These are phyloP conservation scores for Centruroides vittatus DNA, from an alignment of 1,140 invertebrate genomes.

Conservation along the genomic window DNA sequence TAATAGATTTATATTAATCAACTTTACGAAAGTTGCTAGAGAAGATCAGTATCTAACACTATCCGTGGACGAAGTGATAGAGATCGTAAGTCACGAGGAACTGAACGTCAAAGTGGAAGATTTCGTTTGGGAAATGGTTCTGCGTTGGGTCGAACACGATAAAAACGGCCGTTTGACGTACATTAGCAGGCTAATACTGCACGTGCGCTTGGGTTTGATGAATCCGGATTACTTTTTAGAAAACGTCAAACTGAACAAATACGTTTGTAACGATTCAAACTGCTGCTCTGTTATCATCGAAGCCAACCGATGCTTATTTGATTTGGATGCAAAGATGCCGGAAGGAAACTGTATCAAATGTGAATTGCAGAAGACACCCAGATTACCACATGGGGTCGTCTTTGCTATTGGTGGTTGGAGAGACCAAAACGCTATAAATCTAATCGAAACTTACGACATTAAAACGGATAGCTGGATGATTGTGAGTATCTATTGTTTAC, in stretches of 20 bases:
- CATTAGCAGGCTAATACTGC: not conserved
- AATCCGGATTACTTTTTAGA: not conserved
- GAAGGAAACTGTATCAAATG: not conserved
- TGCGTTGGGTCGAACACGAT: not conserved
- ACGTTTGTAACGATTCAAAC: not conserved
- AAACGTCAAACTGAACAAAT: not conserved
- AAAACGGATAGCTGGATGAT: not conserved
- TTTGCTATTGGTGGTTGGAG: not conserved
- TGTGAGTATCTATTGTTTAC: not conserved
- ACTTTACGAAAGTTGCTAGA: slow-evolving; percentile 42
- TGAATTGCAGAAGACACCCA: not conserved
- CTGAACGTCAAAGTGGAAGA: not conserved
- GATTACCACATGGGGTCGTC: not conserved
- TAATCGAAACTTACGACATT: not conserved
- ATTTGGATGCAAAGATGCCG: not conserved
- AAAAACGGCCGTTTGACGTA: not conserved
- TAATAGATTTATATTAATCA: slow-evolving; percentile 44
- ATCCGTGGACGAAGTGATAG: slow-evolving; percentile 47
- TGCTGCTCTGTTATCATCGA: not conserved
- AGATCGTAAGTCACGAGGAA: slow-evolving; percentile 51
- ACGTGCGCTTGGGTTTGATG: slow-evolving; percentile 15
- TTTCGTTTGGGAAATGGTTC: not conserved
- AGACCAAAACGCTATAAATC: not conserved
- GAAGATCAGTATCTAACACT: slow-evolving; percentile 53
- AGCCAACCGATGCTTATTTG: slow-evolving; percentile 18